Base-by-base conservation (phyloP, 2,888 invertebrate genomes). In the Orthosia gracilis region DNA sequence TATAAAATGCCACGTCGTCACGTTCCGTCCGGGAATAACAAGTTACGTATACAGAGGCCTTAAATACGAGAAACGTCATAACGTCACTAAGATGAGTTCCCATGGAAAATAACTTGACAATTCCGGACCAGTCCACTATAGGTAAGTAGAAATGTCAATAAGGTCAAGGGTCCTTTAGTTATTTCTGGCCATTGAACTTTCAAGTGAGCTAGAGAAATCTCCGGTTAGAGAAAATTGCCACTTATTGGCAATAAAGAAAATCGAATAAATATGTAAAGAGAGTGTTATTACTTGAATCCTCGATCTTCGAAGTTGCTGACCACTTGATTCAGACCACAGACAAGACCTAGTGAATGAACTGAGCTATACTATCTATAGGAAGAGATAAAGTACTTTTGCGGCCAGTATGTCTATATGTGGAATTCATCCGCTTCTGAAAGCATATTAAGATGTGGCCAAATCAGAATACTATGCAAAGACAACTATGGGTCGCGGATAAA, bases 81-180 rank as follows among this genome's bases (percentile, higher is more conserved):
- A 31, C 3, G 18, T 17, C 26, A 31, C 58, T 55, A 15, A 31
- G 31, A 69, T 62, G 47, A 54, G 18, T 78, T 55, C 61, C 54
- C 70, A 69, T 54, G 59, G 54, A 69, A 54, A 26, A 55, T 69
- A 49, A 69, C n/a, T 40, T 69, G 63, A 63, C 52, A 78, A 58
- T 47, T 62, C 40, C 12, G 23, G 18, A 17, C 11, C 12, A 15
- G 11, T 5, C 5, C 55, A 47, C 21, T 17, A 17, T 63, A 71
- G 54, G 63, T 50, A 71, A 78, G 63, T 52, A 78, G 72, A 49
- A 54, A 17, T 64, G 72, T 78, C 79, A 76, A 64, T 58, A 72
- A 72, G 63, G 63, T 76, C 79, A 63, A 76, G 76, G n/a, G 76
- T 78, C 40, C 47, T 47, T 40, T n/a, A 23, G 23, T 71, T 54